Conservation (phyloP, 2,113 vertebrate genomes). For the Charadrius vociferus region DNA sequence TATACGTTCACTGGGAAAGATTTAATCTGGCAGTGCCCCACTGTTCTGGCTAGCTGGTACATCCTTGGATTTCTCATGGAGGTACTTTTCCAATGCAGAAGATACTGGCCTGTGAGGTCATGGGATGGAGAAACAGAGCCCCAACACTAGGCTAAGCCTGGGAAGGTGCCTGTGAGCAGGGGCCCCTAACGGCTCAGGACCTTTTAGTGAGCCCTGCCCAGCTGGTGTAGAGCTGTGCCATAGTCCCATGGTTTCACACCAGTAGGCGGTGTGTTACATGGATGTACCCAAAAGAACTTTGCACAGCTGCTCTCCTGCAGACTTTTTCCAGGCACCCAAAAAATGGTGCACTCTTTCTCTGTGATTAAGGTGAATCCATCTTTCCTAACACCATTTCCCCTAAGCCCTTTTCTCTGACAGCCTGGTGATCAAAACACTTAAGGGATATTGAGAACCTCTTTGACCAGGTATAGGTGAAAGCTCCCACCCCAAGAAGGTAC, state of each 20-base stretch:
- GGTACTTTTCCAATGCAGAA: background rate
- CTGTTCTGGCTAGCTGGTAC: background rate
- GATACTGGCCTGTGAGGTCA: background rate
- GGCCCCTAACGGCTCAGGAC: background rate
- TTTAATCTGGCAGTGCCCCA: background rate
- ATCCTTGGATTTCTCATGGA: background rate
- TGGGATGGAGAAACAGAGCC: background rate
- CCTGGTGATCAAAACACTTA: background rate
- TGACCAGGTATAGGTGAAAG: background rate
- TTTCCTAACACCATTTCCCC: background rate
- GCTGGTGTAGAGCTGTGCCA: background rate
- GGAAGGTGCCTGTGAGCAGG: background rate
- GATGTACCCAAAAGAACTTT: background rate
- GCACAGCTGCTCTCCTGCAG: background rate
- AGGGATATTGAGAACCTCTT: background rate
- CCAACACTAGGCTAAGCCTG: background rate
- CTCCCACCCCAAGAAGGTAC: background rate
- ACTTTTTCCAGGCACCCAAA: background rate
- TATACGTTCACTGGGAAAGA: background rate
- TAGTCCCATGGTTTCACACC: background rate
- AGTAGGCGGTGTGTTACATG: accelerated
- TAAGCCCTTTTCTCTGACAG: background rate
- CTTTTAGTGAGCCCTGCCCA: background rate
- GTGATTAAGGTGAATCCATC: background rate
- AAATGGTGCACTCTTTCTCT: background rate